phyloP scores from a whole-genome alignment of 2,113 vertebrate genomes.

The Prochilodus magdalenae region DNA sequence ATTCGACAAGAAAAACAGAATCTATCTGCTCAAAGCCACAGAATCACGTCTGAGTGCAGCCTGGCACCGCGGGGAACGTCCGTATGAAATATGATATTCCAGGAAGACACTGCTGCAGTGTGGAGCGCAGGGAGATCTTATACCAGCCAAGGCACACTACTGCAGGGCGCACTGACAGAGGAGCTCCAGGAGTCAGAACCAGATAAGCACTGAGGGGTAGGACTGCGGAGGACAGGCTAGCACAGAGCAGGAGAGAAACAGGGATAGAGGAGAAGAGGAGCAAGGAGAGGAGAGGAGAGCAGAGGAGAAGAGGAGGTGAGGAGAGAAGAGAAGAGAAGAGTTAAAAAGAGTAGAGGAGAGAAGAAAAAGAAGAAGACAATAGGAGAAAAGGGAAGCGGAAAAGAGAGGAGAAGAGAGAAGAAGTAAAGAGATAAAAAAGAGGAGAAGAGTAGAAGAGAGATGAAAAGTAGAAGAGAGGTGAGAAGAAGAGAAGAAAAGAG shows the following conservation, averaged over 20 bases:
- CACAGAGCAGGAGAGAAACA: background rate
- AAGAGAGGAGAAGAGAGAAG: background rate
- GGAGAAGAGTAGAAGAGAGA: no score
- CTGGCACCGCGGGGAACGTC: background rate
- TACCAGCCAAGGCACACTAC: background rate
- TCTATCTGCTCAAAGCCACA: background rate
- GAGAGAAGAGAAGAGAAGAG: background rate
- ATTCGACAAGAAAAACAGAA: constrained; percentile 6
- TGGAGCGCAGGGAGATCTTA: background rate
- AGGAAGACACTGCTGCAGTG: background rate
- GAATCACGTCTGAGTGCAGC: background rate
- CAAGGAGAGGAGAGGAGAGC: background rate
- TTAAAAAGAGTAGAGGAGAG: background rate
- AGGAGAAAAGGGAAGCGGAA: background rate
- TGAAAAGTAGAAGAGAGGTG: no score
- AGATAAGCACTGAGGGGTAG: background rate
- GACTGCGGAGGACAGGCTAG: background rate
- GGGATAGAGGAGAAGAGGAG: background rate
- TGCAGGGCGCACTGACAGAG: background rate
- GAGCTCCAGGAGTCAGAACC: background rate
- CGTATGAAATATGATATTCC: constrained; percentile 1
- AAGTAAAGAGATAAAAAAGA: background rate
- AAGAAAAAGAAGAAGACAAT: background rate
- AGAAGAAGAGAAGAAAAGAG: no score
- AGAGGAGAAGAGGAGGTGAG: background rate